Conservation (phyloP, 1,140 invertebrate species). For the Thaumetopoea pityocampa region DNA sequence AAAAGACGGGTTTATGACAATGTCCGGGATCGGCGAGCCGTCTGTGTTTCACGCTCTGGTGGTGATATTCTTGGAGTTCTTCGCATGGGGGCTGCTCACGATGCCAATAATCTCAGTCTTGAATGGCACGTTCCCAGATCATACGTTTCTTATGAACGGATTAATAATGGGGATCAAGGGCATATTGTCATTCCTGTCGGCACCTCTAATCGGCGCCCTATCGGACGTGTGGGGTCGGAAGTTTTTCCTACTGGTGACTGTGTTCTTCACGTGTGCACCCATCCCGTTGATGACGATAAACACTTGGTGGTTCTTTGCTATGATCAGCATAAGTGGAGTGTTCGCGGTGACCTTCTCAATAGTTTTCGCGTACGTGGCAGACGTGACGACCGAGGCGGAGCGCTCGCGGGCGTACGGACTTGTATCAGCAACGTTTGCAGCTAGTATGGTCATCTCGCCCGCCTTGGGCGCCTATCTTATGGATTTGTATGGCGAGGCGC, state of each 20-base stretch:
- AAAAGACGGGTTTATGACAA: constrained; percentile 74
- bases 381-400: constrained; percentile 98
- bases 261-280: constrained; percentile 99
- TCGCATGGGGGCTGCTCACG: constrained; percentile 98
- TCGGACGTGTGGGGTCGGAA: constrained; percentile 99
- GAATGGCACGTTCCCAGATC: constrained; percentile 98
- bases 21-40: constrained; percentile 93
- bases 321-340: constrained; percentile 98
- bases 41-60: constrained; percentile 98
- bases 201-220: constrained; percentile 96
- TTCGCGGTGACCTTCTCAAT: constrained; percentile 99
- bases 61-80: constrained; percentile 99
- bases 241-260: constrained; percentile 98
- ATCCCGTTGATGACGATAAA: constrained; percentile 99
- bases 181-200: constrained; percentile 96
- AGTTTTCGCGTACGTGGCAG: constrained; percentile 99
- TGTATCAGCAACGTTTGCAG: constrained; percentile 99
- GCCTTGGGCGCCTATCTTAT: constrained; percentile 96
- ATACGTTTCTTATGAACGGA: constrained; percentile 99
- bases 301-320: constrained; percentile 99
- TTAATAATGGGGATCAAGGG: constrained; percentile 99
- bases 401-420: constrained; percentile 97
- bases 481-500: constrained; percentile 91
- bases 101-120: constrained; percentile 98
- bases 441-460: constrained; percentile 97